Base-by-base conservation (phyloP, 1,140 invertebrate species). In the Scaptomyza pallida region DNA sequence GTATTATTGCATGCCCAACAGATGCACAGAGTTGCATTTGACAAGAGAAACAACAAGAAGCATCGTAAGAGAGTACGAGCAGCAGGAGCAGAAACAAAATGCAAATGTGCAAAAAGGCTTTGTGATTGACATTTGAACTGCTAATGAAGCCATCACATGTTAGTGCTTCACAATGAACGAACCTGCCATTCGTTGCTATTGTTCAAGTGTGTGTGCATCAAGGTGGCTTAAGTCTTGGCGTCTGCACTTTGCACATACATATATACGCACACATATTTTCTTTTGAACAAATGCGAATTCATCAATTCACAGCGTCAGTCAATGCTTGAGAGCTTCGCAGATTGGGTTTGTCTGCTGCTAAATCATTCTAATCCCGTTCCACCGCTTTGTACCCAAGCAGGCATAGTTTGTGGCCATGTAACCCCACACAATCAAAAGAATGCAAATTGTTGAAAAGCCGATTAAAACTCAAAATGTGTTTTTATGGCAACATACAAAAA, bases 71-170 rank as follows among this genome's bases (percentile, higher is more conserved):
- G 12, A 35, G 26, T n/a, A 12, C 33, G 5, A 37, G 33, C 33
- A 37, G 30, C 30, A 5, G 30, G 1, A 33, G 23, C 33, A 37
- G 8, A 37, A 37, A 37, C 12, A 37, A 37, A 37, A 37, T 37
- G 33, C 33, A 37, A 37, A 37, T 37, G 12, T 37, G 33, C 33
- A 37, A 37, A 21, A 37, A 37, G 33, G 33, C 33, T 37, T 37
- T 37, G 33, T 37, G 33, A 37, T 37, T 37, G 33, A 37, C 33
- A 37, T 37, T 37, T 37, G 33, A 37, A 37, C 33, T 37, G 33
- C 33, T 37, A 37, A 37, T 37, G 33, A 37, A 37, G 33, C 33
- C n/a, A 37, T 37, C 33, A 37, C 33, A n/a, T 37, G 12, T n/a
- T 37, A 12, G 33, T 37, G 33, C 33, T 37, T n/a, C 12, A n/a